A percentile compares a stretch with the other conserved stretches of the same genome.
Conservation (phyloP, 2,113 vertebrate genomes). For the Seriola dumerili region DNA sequence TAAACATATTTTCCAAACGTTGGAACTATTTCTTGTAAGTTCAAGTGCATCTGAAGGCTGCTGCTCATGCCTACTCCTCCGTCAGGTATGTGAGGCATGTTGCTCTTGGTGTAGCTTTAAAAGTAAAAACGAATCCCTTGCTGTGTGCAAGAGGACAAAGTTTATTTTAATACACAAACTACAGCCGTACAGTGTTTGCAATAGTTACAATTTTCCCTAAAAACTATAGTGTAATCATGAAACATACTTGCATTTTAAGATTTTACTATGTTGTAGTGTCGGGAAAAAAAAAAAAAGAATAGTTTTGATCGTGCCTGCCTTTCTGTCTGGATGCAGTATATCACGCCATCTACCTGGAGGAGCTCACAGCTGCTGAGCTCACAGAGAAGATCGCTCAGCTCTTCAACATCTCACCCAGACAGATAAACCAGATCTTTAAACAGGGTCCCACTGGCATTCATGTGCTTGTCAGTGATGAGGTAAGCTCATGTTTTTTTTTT, state of each 20-base stretch:
- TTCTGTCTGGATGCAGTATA: slow-evolving; percentile 86
- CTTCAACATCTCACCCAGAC: slow-evolving; percentile 94
- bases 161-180: too few relatives aligned
- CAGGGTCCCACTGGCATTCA: slow-evolving; percentile 97
- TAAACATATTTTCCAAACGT: too few relatives aligned
- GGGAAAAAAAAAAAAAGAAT: not conserved
- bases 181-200: too few relatives aligned
- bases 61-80: too few relatives aligned
- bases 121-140: too few relatives aligned
- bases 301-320: not conserved
- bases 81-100: too few relatives aligned
- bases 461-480: slow-evolving; percentile 96
- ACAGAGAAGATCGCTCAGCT: slow-evolving; percentile 96
- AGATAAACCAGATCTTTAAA: slow-evolving; percentile 97
- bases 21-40: too few relatives aligned
- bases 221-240: too few relatives aligned
- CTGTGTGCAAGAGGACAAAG: too few relatives aligned
- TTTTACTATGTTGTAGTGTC: not conserved
- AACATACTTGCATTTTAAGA: not conserved
- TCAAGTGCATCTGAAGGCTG: too few relatives aligned
- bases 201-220: too few relatives aligned
- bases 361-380: slow-evolving; percentile 91
- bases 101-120: too few relatives aligned
- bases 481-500: slow-evolving; percentile 52
- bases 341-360: slow-evolving; percentile 96